phyloP scores from a whole-genome alignment of 1,140 invertebrate genomes.

The Atta colombica region DNA sequence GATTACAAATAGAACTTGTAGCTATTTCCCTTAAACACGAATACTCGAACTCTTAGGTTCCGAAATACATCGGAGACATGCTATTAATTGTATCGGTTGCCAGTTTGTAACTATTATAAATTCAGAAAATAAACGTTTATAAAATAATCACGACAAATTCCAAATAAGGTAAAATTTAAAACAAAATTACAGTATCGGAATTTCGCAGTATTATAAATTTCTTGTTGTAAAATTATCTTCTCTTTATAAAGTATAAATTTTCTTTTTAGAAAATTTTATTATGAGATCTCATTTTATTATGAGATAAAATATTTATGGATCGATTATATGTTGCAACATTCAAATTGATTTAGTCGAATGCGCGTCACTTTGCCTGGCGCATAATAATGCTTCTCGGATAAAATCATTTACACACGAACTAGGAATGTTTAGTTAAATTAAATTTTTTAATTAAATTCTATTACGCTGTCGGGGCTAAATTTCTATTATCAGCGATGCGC shows the following conservation, averaged over 20 bases:
- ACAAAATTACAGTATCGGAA: not conserved
- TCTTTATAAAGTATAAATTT: not conserved
- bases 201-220: too few species aligned
- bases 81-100: slow-evolving; percentile 60
- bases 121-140: not conserved
- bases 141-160: not conserved
- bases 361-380: not conserved
- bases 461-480: slow-evolving; percentile 44
- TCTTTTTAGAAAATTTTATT: not conserved
- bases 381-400: slow-evolving; percentile 22
- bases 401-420: slow-evolving; percentile 23
- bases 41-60: slow-evolving; percentile 63
- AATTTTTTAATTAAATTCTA: slow-evolving; percentile 61
- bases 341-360: not conserved
- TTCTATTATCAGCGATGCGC: slow-evolving; percentile 43
- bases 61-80: slow-evolving; percentile 25
- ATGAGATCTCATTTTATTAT: not conserved
- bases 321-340: not conserved
- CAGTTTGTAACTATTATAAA: not conserved
- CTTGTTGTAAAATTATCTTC: not conserved
- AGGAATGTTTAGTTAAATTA: slow-evolving; percentile 40
- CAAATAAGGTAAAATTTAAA: not conserved
- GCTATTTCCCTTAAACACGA: slow-evolving; percentile 69
- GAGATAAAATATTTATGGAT: slow-evolving; percentile 1
- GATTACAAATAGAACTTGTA: slow-evolving; percentile 69